These are phyloP conservation scores for Gobio occitaniae DNA, from an alignment of 2,797 vertebrate genomes.

Conservation along the genomic window DNA sequence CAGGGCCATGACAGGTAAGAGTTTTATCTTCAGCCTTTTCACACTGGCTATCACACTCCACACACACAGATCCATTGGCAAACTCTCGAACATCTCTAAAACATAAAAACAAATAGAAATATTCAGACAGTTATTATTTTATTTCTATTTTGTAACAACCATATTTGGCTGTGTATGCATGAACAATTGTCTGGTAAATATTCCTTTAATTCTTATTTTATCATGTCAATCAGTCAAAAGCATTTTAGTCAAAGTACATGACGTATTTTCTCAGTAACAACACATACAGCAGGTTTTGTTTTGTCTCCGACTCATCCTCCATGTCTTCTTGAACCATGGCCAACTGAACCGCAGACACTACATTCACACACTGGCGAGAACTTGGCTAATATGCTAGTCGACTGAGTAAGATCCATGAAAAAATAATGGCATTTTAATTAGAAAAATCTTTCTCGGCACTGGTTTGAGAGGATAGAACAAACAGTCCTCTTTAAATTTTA, in stretches of 20 bases:
- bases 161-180: neutral
- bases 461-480: conserved; percentile 34
- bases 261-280: conserved; percentile 2
- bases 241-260: conserved; percentile 7
- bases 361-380: conserved; percentile 49
- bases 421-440: conserved; percentile 67
- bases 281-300: conserved; percentile 41
- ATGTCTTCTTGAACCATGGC: conserved; percentile 25
- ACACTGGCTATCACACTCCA: conserved; percentile 94
- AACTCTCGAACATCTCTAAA: conserved; percentile 91
- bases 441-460: conserved; percentile 26
- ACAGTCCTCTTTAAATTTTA: conserved; percentile 39
- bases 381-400: conserved; percentile 67
- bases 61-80: conserved; percentile 88
- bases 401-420: conserved; percentile 66
- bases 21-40: conserved; percentile 89
- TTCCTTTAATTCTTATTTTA: neutral
- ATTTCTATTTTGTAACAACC: neutral
- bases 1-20: conserved; percentile 88
- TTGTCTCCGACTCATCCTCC: conserved; percentile 1
- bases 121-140: neutral
- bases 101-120: conserved; percentile 47
- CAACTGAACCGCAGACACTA: conserved; percentile 39
- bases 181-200: neutral
- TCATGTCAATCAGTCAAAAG: neutral